Percentiles rank a stretch among this genome's conserved stretches.
Evolutionary conservation across 2,113 vertebrate species (phyloP).

Genomic region (Megaleporinus macrocephalus): DNA sequence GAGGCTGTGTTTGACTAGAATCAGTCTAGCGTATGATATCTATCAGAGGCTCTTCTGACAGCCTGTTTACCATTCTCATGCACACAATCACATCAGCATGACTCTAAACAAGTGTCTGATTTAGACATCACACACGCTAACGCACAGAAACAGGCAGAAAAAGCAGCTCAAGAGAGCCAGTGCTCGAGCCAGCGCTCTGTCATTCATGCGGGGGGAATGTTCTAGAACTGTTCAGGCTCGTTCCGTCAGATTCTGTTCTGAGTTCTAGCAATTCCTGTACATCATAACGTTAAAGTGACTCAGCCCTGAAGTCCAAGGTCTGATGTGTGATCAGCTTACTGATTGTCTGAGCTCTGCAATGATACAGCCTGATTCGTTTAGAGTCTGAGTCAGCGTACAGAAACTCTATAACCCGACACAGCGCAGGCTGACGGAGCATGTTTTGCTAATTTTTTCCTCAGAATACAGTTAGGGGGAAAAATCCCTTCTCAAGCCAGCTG

Average conservation of each 20-base stretch:
- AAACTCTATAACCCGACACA: background rate
- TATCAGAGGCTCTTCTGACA: background rate
- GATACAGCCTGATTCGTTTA: background rate
- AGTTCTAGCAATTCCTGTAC: background rate
- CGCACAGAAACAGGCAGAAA: background rate
- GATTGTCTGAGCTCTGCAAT: background rate
- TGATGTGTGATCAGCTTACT: background rate
- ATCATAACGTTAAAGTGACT: background rate
- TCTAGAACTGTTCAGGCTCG: background rate
- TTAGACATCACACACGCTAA: background rate
- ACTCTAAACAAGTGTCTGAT: background rate
- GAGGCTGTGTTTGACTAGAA: background rate
- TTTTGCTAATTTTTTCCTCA: background rate
- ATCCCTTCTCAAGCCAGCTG: background rate
- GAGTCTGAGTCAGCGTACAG: background rate
- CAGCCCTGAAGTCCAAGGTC: background rate
- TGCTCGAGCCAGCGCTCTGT: background rate
- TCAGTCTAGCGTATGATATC: background rate
- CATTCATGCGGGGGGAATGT: too few relatives aligned
- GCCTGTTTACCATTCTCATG: background rate
- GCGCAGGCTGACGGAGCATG: background rate
- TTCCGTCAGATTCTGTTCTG: background rate
- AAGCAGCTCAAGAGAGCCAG: background rate
- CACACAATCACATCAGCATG: background rate
- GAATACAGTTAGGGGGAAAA: background rate